These are phyloP conservation scores for Apistogramma diplotaenia DNA, from an alignment of 2,113 vertebrate genomes.

Conservation along the genomic window DNA sequence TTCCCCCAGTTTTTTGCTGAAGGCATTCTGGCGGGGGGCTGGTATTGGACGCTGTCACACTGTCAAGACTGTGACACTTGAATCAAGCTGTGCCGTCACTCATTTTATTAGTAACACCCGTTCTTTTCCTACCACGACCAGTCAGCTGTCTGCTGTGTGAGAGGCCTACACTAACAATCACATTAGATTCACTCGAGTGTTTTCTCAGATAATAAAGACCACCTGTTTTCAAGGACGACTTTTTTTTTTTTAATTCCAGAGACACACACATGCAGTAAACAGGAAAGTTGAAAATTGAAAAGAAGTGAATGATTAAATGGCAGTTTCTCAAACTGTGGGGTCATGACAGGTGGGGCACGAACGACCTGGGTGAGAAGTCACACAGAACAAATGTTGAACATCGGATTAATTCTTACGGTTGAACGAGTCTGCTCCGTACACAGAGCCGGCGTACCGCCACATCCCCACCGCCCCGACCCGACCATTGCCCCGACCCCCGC, in stretches of 20 bases:
- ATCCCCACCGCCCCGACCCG: no score
- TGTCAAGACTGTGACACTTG: not conserved
- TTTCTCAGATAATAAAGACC: not conserved
- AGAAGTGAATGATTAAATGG: not conserved
- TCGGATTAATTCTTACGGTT: no score
- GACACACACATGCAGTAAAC: not conserved
- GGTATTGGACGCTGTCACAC: not conserved
- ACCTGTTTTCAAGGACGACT: not conserved
- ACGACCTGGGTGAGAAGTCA: no score
- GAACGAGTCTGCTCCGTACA: no score
- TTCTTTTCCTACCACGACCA: not conserved
- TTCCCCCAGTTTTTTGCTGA: not conserved
- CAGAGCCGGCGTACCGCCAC: no score
- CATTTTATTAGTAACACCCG: not conserved
- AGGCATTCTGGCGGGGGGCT: not conserved
- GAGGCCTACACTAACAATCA: not conserved
- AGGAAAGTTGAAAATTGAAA: not conserved
- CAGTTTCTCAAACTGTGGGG: no score
- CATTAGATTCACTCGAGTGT: not conserved
- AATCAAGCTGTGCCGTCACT: not conserved
- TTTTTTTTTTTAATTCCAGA: not conserved
- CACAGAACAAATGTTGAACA: no score
- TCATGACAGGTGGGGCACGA: no score
- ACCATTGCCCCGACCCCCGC: no score
- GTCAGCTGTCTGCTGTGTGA: not conserved